These are phyloP conservation scores for Drosophila neoperkinsi DNA, from an alignment of 2,888 invertebrate genomes.

Conservation along the genomic window DNA sequence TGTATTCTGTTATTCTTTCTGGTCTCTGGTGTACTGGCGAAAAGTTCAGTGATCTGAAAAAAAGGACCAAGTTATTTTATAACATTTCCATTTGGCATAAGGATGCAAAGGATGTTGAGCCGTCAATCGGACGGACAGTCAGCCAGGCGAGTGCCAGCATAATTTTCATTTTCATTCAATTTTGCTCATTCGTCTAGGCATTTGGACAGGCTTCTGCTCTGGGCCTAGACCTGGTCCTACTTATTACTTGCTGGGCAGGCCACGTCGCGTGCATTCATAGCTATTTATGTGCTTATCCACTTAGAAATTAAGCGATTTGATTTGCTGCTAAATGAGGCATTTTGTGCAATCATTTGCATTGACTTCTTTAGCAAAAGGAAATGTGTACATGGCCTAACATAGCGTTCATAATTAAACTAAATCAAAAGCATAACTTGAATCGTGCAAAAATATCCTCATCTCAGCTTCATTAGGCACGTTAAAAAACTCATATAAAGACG, in stretches of 20 bases:
- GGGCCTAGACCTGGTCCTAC: slow-evolving; percentile 12
- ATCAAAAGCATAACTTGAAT: slow-evolving; percentile 14
- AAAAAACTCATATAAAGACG: not conserved
- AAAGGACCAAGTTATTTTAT: slow-evolving; percentile 78
- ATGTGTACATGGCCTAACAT: not conserved
- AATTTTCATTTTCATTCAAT: slow-evolving; percentile 81
- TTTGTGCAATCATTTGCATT: slow-evolving; percentile 79
- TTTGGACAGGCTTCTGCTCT: slow-evolving; percentile 38
- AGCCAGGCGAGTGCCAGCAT: slow-evolving; percentile 59
- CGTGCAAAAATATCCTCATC: not conserved
- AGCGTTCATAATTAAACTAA: slow-evolving; percentile 14
- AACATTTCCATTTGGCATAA: slow-evolving; percentile 60
- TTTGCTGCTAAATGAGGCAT: slow-evolving; percentile 78
- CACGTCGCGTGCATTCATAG: slow-evolving; percentile 47
- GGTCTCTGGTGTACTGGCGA: slow-evolving; percentile 10
- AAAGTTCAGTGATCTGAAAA: slow-evolving; percentile 78
- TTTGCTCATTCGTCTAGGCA: slow-evolving; percentile 70
- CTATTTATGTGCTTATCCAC: slow-evolving; percentile 77
- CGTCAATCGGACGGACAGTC: slow-evolving; percentile 14
- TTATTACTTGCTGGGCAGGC: not conserved
- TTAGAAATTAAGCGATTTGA: slow-evolving; percentile 78
- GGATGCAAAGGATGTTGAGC: slow-evolving; percentile 9
- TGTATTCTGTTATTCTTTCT: slow-evolving; percentile 38
- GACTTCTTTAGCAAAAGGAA: slow-evolving; percentile 42
- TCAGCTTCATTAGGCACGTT: slow-evolving; percentile 20